Evolutionary conservation across 2,888 invertebrate species (phyloP).

Genomic region (Lamellibrachia satsuma): DNA sequence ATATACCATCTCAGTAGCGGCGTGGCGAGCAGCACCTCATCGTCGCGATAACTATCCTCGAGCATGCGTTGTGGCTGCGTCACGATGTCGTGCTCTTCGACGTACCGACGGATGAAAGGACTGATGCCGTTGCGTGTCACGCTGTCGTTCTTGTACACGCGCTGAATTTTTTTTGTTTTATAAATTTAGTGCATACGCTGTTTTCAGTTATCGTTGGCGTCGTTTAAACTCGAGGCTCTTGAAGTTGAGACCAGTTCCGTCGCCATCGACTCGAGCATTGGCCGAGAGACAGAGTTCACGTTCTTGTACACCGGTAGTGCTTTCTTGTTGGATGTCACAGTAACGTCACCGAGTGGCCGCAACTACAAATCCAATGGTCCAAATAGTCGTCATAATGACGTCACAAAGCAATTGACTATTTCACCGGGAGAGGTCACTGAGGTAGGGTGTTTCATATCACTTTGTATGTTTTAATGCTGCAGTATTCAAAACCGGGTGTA

Average conservation of each 20-base stretch:
- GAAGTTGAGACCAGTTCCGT: neutral
- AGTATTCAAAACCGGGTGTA: no score
- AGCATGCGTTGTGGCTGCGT: no score
- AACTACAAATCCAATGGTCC: neutral
- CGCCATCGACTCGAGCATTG: neutral
- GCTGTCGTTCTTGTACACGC: no score
- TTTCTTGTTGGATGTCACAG: neutral
- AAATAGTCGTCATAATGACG: neutral
- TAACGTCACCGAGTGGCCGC: neutral
- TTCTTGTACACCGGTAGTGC: neutral
- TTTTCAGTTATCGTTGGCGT: neutral
- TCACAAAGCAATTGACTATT: neutral
- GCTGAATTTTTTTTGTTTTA: neutral
- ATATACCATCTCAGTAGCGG: no score
- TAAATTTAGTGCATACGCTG: neutral
- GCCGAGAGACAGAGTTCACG: neutral
- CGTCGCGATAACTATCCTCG: no score
- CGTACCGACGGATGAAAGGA: no score
- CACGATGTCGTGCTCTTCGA: no score
- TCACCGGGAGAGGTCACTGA: neutral
- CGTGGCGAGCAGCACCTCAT: no score
- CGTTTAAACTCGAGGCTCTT: neutral
- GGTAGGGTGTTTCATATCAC: no score
- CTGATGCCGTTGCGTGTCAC: no score
- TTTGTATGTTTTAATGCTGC: no score